Conservation (phyloP, 2,888 invertebrate species). For the Caenorhabditis plicata region DNA sequence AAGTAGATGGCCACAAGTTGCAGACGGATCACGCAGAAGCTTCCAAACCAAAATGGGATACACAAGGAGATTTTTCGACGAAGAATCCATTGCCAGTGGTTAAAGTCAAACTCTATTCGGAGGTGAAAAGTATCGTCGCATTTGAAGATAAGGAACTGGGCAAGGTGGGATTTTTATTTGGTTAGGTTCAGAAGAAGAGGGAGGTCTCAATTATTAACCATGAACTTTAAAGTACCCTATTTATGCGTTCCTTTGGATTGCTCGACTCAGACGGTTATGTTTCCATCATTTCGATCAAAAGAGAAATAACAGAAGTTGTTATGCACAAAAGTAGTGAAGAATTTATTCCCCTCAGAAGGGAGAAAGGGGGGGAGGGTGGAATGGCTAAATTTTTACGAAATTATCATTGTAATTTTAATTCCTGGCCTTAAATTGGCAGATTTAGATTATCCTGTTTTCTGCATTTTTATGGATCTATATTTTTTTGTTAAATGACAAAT, state of each 20-base stretch:
- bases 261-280: not conserved
- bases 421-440: too few relatives aligned
- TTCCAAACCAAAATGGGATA: slow-evolving; percentile 96
- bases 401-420: too few relatives aligned
- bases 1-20: slow-evolving; percentile 96
- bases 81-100: slow-evolving; percentile 94
- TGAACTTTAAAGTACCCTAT: not conserved
- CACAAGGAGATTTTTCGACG: slow-evolving; percentile 98
- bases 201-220: too few relatives aligned
- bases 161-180: slow-evolving; percentile 72
- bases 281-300: too few relatives aligned
- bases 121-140: slow-evolving; percentile 94
- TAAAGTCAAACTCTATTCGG: slow-evolving; percentile 91
- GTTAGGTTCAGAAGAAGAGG: not conserved
- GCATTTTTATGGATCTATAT: too few relatives aligned
- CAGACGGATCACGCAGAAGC: slow-evolving; percentile 99
- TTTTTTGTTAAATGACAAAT: too few relatives aligned
- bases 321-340: too few relatives aligned
- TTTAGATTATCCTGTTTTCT: too few relatives aligned
- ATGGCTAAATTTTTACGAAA: too few relatives aligned
- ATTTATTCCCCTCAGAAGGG: too few relatives aligned
- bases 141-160: slow-evolving; percentile 97
- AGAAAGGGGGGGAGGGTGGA: too few relatives aligned
- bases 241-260: not conserved
- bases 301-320: too few relatives aligned